These are phyloP conservation scores for Lacerta bilineata DNA, from an alignment of 2,797 vertebrate genomes.

Conservation along the genomic window DNA sequence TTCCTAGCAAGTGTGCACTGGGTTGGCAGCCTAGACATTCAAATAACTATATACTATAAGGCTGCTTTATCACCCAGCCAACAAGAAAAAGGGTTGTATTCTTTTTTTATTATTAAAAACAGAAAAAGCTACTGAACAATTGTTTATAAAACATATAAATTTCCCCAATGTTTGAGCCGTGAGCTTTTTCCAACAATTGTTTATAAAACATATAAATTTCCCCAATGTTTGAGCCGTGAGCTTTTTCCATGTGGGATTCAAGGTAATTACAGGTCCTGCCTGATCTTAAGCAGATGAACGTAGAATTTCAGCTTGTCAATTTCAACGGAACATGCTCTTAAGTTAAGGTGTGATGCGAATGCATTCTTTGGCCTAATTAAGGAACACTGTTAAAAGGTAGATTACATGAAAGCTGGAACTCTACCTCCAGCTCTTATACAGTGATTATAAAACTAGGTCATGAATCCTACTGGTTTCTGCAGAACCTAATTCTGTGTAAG, in stretches of 20 bases:
- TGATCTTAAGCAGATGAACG: background rate
- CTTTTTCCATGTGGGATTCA: background rate
- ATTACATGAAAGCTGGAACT: background rate
- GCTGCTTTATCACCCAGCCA: background rate
- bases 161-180: background rate
- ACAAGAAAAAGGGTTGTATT: background rate
- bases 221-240: background rate
- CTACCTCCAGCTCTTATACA: background rate
- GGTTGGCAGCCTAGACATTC: background rate
- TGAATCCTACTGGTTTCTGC: background rate
- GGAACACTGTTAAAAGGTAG: background rate
- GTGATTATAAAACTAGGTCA: too few species aligned
- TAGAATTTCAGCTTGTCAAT: background rate
- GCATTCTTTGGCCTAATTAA: too few species aligned
- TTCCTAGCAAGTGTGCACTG: too few species aligned
- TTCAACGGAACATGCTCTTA: too few species aligned
- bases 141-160: background rate
- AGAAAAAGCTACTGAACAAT: background rate
- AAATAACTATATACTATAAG: too few species aligned
- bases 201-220: background rate
- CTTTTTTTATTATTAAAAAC: constrained; percentile 13
- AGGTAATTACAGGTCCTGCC: background rate
- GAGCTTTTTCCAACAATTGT: background rate
- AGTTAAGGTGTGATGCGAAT: background rate
- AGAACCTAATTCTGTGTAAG: background rate